Base-by-base conservation (phyloP, 2,113 vertebrate genomes). In the Pseudopodoces humilis region DNA sequence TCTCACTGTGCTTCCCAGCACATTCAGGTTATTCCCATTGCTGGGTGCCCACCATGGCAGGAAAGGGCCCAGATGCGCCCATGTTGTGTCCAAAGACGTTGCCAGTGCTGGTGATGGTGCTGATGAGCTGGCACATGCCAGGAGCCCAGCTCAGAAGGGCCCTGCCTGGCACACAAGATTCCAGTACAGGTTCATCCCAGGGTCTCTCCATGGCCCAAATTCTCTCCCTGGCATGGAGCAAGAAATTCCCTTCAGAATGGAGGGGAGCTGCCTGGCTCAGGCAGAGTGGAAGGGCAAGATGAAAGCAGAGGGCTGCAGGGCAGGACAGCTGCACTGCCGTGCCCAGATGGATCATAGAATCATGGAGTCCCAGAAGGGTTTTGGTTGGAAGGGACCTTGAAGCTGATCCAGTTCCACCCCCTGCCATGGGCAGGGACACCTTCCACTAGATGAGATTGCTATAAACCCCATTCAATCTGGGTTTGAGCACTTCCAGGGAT, bases 41-140 rank as follows among this genome's bases (percentile, higher is more conserved):
- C 52, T 2, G 2, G 58, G 39, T 47, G n/a, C 24, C 50, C 62
- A 84, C 33, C 33, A 9, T 0, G 37, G 79, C 65, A 52, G 49
- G 43, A 55, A 55, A 23, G 52, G 56, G 56, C 70, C 43, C 50
- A 24, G 30, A 15, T 0, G 16, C 12, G 23, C 25, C 60, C 5
- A 2, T 20, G 6, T 9, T 18, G 17, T 52, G 49, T 20, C 59
- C 64, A 16, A 27, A 56, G 46, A 49, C 1, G 0, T 28, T 19
- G 3, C 35, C 7, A n/a, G 1, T 52, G 49, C 75, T 62, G 16
- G 41, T 46, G 58, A 60, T 65, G 19, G 28, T 39, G 74, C 20
- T 71, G 43, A 8, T 50, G 86, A 39, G 28, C n/a, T 58, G 31
- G 59, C 50, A 28, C 11, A 2, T 2, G 10, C 13, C 63, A 55